Percentiles rank a stretch among this genome's conserved stretches.
Evolutionary conservation across 2,888 invertebrate species (phyloP).

Genomic region (Argyra leucocephala): DNA sequence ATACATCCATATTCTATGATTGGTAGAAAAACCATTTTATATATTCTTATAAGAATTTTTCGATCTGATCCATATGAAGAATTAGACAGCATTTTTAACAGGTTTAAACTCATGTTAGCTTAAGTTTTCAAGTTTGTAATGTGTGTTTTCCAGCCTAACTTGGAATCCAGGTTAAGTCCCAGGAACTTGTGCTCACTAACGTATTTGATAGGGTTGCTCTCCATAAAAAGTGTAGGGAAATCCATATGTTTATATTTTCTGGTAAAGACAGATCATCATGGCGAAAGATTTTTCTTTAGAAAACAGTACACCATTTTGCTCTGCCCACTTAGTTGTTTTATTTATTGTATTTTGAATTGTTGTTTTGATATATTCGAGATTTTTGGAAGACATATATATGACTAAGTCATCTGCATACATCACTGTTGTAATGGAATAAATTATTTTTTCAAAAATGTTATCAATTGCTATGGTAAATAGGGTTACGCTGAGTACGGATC

Average conservation of each 20-base stretch:
- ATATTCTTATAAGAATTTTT: neutral
- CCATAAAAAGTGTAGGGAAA: neutral
- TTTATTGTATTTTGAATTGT: constrained; percentile 8
- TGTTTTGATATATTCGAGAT: neutral
- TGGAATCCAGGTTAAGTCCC: neutral
- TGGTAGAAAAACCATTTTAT: neutral
- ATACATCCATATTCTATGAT: neutral
- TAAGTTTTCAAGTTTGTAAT: neutral
- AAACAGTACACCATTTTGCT: neutral
- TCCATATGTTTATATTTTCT: neutral
- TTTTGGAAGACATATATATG: neutral
- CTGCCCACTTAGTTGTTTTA: neutral
- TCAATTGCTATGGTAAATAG: neutral
- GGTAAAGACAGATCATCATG: neutral
- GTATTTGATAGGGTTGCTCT: neutral
- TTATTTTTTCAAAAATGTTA: neutral
- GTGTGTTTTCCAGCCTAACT: neutral
- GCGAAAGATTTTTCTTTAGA: neutral
- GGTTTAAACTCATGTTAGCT: neutral
- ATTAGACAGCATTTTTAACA: neutral
- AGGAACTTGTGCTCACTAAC: neutral
- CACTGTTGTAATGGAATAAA: neutral
- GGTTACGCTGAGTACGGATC: neutral
- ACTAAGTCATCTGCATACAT: constrained; percentile 8
- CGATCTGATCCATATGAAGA: neutral